Base-by-base conservation (phyloP, 1,140 invertebrate genomes). In the Scaptodrosophila lebanonensis region DNA sequence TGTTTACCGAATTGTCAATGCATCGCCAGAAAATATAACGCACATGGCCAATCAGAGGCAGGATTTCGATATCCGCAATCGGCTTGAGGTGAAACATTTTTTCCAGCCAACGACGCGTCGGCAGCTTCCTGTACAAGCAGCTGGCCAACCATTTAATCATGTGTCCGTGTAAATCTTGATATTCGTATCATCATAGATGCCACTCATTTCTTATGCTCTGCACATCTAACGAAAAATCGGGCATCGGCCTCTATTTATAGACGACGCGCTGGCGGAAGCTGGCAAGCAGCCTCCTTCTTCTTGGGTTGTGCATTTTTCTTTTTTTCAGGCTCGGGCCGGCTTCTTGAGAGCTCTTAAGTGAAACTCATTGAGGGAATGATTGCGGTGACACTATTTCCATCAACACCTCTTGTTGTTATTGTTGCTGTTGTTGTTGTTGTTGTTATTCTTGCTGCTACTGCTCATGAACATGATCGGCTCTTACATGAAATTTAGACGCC, bases 61-160 rank as follows among this genome's bases (percentile, higher is more conserved):
- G n/a, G n/a, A n/a, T n/a, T n/a, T n/a, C n/a, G n/a, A n/a, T n/a
- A n/a, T n/a, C n/a, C n/a, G n/a, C n/a, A n/a, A n/a, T n/a, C n/a
- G n/a, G n/a, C n/a, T n/a, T n/a, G n/a, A n/a, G n/a, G n/a, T n/a
- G n/a, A n/a, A n/a, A n/a, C n/a, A n/a, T n/a, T n/a, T n/a, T n/a
- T n/a, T n/a, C n/a, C n/a, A n/a, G n/a, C n/a, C n/a, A n/a, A n/a
- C n/a, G n/a, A n/a, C n/a, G n/a, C n/a, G n/a, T n/a, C n/a, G n/a
- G n/a, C 58, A 54, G 64, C 49, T 73, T 68, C 56, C 70, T 71
- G 66, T 65, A 45, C 49, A 47, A 39, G 52, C 62, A 75, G 71
- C 71, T 75, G 71, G 44, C 67, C 15, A 45, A 54, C 57, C 64
- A 66, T 65, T 79, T 62, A 79, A 77, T 72, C 72, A 72, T 44